phyloP scores from a whole-genome alignment of 2,797 vertebrate genomes.

The Gymnoscopelus microlampas region DNA sequence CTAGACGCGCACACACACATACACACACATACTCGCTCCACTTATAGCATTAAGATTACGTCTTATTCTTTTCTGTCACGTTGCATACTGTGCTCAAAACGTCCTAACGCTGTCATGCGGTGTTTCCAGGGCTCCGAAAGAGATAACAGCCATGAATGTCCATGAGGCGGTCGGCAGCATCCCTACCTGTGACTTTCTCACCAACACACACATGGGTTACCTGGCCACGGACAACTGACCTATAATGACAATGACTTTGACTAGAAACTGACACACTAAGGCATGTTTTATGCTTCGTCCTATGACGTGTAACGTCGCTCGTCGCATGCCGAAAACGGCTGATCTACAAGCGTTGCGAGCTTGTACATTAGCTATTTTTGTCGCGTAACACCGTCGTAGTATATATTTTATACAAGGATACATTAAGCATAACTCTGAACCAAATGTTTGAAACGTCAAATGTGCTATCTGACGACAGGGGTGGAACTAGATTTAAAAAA shows the following conservation, averaged over 20 bases:
- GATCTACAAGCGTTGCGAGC: no score
- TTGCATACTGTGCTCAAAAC: background rate
- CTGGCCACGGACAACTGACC: conserved; percentile 82
- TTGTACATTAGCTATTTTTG: no score
- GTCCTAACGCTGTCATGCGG: background rate
- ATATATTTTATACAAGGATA: no score
- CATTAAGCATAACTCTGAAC: no score
- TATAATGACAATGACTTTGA: background rate
- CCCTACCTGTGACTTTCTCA: conserved; percentile 96
- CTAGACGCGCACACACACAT: no score
- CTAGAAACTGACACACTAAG: conserved; percentile 10
- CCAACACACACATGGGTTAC: conserved; percentile 95
- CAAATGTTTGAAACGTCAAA: no score
- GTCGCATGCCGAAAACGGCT: no score
- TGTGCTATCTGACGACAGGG: conserved; percentile 3
- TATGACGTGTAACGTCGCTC: no score
- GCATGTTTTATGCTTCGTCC: background rate
- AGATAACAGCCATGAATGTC: conserved; percentile 93
- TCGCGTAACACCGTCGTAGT: no score
- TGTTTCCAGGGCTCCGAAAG: conserved; percentile 87
- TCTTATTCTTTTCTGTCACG: background rate
- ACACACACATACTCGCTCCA: no score
- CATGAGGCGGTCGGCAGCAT: conserved; percentile 93
- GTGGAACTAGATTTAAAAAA: background rate
- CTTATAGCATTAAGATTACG: no score